A percentile compares a stretch with the other conserved stretches of the same genome.
Evolutionary conservation across 2,113 vertebrate species (phyloP).

Genomic region (Chloebia gouldiae): DNA sequence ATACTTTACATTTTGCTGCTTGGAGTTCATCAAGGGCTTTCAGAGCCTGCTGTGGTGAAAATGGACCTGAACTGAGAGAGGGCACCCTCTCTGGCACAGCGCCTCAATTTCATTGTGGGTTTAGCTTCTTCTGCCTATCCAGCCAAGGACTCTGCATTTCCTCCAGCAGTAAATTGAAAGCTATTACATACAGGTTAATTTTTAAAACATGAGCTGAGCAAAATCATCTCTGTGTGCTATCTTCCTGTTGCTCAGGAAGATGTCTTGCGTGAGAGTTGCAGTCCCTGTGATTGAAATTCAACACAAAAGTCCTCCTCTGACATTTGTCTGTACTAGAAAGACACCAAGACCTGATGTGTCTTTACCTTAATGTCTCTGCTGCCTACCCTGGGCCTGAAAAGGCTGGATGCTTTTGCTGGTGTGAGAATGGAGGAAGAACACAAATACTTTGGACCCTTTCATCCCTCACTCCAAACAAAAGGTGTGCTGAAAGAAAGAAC

Average conservation of each 20-base stretch:
- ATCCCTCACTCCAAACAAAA: not conserved
- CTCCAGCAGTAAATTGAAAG: not conserved
- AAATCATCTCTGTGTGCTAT: not conserved
- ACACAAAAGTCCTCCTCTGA: not conserved
- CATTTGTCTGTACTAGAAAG: not conserved
- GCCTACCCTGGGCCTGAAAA: not conserved
- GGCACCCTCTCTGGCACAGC: not conserved
- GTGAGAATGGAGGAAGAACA: not conserved
- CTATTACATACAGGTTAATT: conserved; percentile 28
- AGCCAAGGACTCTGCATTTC: not conserved
- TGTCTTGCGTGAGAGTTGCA: not conserved
- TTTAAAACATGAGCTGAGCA: conserved; percentile 25
- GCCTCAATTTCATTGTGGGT: not conserved
- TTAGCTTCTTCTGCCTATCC: not conserved
- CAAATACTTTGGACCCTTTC: not conserved
- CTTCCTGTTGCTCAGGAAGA: conserved; percentile 3
- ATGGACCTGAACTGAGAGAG: not conserved
- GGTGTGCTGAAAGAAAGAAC: not conserved
- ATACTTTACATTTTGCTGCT: not conserved
- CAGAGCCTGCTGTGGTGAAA: not conserved
- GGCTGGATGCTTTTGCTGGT: not conserved
- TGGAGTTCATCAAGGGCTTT: not conserved
- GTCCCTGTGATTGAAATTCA: not conserved
- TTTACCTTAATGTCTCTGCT: not conserved
- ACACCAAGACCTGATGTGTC: not conserved